Percentiles rank a stretch among this genome's conserved stretches.
Evolutionary conservation across 2,797 vertebrate species (phyloP).

Genomic region (Taenioides sp.): DNA sequence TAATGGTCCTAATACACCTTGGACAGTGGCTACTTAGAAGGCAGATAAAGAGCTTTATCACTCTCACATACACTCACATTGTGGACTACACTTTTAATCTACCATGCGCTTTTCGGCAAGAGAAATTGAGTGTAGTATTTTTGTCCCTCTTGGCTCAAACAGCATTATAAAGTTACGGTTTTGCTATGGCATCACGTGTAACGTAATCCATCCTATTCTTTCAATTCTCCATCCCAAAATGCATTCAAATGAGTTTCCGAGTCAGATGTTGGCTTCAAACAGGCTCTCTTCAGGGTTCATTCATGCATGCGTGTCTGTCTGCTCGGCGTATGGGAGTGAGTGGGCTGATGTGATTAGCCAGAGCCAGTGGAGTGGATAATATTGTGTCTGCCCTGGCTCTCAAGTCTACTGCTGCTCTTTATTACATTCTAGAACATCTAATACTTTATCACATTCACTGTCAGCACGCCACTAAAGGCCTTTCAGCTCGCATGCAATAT

Average conservation of each 20-base stretch:
- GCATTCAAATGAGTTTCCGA: conserved; percentile 45
- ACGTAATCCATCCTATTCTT: conserved; percentile 9
- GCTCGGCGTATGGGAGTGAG: conserved; percentile 29
- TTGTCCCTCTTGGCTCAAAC: background rate
- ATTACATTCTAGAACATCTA: conserved; percentile 51
- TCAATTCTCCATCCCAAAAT: conserved; percentile 19
- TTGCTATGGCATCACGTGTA: background rate
- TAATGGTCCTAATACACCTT: too few species aligned
- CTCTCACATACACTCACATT: background rate
- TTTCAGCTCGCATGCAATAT: conserved; percentile 8
- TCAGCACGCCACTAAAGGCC: conserved; percentile 12
- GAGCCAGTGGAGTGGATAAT: conserved; percentile 71
- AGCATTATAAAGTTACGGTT: background rate
- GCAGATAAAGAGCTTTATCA: background rate
- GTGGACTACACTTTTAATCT: background rate
- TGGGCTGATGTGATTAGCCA: conserved; percentile 68
- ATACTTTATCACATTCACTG: conserved; percentile 39
- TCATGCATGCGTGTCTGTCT: conserved; percentile 47
- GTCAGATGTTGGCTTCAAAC: conserved; percentile 54
- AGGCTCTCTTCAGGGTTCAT: conserved; percentile 41
- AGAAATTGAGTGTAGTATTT: background rate
- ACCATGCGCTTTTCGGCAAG: background rate
- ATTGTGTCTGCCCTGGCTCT: conserved; percentile 60
- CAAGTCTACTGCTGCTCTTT: conserved; percentile 50
- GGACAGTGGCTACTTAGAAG: too few species aligned